Evolutionary conservation across 2,888 invertebrate species (phyloP).

Genomic region (Lasioglossum villosulum): DNA sequence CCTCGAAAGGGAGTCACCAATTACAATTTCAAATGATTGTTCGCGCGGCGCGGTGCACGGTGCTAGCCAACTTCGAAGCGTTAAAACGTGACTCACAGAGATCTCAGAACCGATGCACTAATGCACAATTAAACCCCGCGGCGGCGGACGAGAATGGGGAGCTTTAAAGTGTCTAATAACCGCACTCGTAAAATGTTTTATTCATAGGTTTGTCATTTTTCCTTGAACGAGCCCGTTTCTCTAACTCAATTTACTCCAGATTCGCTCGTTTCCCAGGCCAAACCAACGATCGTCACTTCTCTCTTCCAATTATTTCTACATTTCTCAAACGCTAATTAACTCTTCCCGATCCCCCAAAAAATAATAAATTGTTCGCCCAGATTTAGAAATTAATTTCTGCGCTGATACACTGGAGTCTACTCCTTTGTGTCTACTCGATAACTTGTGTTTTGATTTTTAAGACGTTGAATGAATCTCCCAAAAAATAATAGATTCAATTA

Average conservation of each 20-base stretch:
- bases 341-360: neutral
- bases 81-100: conserved; percentile 52
- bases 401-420: neutral
- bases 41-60: conserved; percentile 1
- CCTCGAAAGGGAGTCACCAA: conserved; percentile 11
- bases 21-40: conserved; percentile 52
- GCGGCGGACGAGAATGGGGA: conserved; percentile 28
- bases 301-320: neutral
- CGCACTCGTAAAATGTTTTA: conserved; percentile 39
- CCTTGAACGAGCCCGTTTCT: conserved; percentile 3
- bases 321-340: neutral
- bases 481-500: no score
- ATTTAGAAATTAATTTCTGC: neutral
- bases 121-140: conserved; percentile 49
- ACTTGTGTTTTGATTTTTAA: no score
- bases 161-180: conserved; percentile 42
- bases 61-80: conserved; percentile 29
- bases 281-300: neutral
- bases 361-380: neutral
- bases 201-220: conserved; percentile 32
- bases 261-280: neutral
- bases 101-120: conserved; percentile 51
- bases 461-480: no score
- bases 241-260: neutral
- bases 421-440: neutral